Conservation (phyloP, 2,888 invertebrate genomes). For the Drosophila falleni region DNA sequence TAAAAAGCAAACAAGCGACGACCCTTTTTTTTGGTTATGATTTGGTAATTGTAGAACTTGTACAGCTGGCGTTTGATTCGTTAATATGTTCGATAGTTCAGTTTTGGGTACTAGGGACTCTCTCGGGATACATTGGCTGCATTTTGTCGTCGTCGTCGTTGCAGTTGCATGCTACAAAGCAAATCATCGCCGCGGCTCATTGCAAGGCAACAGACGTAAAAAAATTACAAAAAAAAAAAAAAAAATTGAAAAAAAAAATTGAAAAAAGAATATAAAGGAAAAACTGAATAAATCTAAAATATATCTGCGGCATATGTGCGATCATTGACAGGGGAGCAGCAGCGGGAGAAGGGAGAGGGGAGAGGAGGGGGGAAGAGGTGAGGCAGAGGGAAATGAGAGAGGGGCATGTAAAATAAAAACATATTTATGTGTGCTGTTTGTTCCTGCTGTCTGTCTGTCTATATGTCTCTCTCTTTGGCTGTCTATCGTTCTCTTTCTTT, state of each 20-base stretch:
- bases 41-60: slow-evolving; percentile 39
- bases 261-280: slow-evolving; percentile 15
- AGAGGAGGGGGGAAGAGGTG: background rate
- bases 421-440: slow-evolving; percentile 64
- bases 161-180: slow-evolving; percentile 73
- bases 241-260: background rate
- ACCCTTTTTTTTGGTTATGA: slow-evolving; percentile 22
- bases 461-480: background rate
- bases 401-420: slow-evolving; percentile 64
- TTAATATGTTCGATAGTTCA: slow-evolving; percentile 35
- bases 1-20: slow-evolving; percentile 9
- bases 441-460: slow-evolving; percentile 32
- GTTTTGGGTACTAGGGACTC: slow-evolving; percentile 23
- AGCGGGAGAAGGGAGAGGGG: background rate
- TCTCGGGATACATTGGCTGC: slow-evolving; percentile 13
- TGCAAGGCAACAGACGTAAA: slow-evolving; percentile 84
- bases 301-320: slow-evolving; percentile 73
- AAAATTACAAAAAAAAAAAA: slow-evolving; percentile 66
- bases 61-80: slow-evolving; percentile 53
- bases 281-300: slow-evolving; percentile 63
- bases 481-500: slow-evolving; percentile 14
- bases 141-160: slow-evolving; percentile 14
- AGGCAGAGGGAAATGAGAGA: background rate
- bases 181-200: slow-evolving; percentile 83
- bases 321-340: slow-evolving; percentile 50